Base-by-base conservation (phyloP, 2,888 invertebrate species). In the Crematogaster levior region DNA sequence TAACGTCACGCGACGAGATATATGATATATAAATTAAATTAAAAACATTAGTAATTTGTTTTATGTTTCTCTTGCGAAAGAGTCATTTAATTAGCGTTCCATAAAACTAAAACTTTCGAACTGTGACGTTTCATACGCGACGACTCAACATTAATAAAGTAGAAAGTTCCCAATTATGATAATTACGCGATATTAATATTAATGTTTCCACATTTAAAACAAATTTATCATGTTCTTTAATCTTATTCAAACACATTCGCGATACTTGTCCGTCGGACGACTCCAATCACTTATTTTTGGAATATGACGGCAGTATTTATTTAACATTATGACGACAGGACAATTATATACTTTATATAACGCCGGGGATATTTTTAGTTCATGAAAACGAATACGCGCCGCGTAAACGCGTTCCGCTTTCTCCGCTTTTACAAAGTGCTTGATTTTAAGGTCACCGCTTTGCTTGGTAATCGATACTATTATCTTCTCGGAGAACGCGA, bases 371-470 rank as follows among this genome's bases (percentile, higher is more conserved):
- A 79, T 79, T 79, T 56, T 79, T 70, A 56, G 43, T 70, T 56
- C 3, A 79, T 51, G 43, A 79, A 79, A 79, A 79, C 24, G 34
- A 70, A 43, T 79, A 70, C 15, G 37, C 43, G 53, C 21, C 37
- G 75, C 70, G 30, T 51, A 56, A 43, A 34, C 43, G 34, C 70
- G 43, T 70, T 70, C 70, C 56, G 77, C 77, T 79, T 79, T 79
- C 77, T 79, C 77, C 70, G 43, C 70, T 79, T 79, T 79, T 79
- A 79, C 70, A 30, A 70, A 24, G 56, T 58, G 18, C 21, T 21
- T 77, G 70, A 79, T 58, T 79, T 75, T 79, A 79, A 79, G 77
- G 77, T 79, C 77, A 56, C 43, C 24, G 56, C 34, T 70, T 79
- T 18, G 30, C 43, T 21, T 56, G 70, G 21, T 79, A 58, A 79